phyloP scores from a whole-genome alignment of 2,888 invertebrate species.

The Clusia tigrina region DNA sequence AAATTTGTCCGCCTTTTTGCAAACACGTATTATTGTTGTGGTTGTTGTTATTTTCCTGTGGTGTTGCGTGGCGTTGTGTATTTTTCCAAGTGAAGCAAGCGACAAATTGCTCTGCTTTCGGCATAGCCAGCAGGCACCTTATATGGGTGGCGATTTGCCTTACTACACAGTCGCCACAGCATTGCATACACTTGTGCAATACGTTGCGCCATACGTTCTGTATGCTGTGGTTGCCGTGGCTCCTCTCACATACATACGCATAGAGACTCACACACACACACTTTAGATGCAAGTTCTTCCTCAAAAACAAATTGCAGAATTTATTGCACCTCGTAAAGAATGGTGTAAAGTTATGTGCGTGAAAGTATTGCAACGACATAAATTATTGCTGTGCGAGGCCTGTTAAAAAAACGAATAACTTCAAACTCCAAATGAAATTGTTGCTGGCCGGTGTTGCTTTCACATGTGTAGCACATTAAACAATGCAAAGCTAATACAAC shows the following conservation, averaged over 20 bases:
- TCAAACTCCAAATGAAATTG: neutral
- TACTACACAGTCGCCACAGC: neutral
- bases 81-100: neutral
- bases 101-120: conserved; percentile 8
- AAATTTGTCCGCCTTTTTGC: neutral
- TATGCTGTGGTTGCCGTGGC: too few species aligned
- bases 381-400: conserved; percentile 24
- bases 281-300: neutral
- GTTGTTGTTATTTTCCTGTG: too few species aligned
- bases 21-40: neutral
- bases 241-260: conserved; percentile 20
- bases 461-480: neutral
- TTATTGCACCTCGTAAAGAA: conserved; percentile 59
- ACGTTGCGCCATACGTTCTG: neutral
- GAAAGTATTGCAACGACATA: conserved; percentile 36
- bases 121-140: neutral
- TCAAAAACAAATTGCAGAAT: conserved; percentile 60
- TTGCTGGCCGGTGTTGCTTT: too few species aligned
- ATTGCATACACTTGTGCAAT: neutral
- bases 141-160: neutral
- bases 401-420: neutral
- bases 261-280: neutral
- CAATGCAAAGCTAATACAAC: neutral
- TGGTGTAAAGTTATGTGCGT: conserved; percentile 48
- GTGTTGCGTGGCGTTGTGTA: conserved; percentile 32